Base-by-base conservation (phyloP, 2,797 vertebrate genomes). In the Alcedo atthis region DNA sequence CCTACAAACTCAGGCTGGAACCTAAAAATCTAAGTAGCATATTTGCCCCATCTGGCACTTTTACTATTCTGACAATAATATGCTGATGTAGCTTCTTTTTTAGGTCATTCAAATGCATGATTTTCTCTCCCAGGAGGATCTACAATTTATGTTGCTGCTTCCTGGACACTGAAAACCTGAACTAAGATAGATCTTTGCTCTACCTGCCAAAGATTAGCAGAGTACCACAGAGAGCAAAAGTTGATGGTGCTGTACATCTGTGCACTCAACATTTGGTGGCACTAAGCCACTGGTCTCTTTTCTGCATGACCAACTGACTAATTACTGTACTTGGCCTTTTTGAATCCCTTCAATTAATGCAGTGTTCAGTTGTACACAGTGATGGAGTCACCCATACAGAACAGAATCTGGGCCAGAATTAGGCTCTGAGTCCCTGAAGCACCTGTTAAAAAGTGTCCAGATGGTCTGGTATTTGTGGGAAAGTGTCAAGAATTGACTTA, bases 251-350 rank as follows among this genome's bases (percentile, higher is more conserved):
- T 87, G 88, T 96, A 96, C 98, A 98, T 98, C 98, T 98, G 98
- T 97, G 97, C 93, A 81, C 94, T 96, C 96, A 97, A 78, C 91
- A 94, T 94, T 96, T 24, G 3, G 91, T 98, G 97, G 97, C 98
- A 96, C 73, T 54, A 95, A 96, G 97, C 97, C 97, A 96, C 96
- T 78, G 91, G 91, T 92, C 97, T 97, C 95, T 98, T 98, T 98
- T 98, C 97, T 97, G 97, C 97, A 97, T 97, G 97, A 97, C 96
- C 96, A 97, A 97, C 97, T 98, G 96, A 97, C 97, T 98, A 98
- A 98, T 98, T 98, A 97, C 97, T 95, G 94, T 97, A 96, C 96
- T 97, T 97, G 96, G 97, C 97, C 97, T 98, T 97, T 98, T 92
- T 93, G 93, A 97, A 87, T 97, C 96, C 94, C 94, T 97, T 97